These are phyloP conservation scores for Microtus oregoni DNA, from an alignment of 2,113 vertebrate species.

Conservation along the genomic window DNA sequence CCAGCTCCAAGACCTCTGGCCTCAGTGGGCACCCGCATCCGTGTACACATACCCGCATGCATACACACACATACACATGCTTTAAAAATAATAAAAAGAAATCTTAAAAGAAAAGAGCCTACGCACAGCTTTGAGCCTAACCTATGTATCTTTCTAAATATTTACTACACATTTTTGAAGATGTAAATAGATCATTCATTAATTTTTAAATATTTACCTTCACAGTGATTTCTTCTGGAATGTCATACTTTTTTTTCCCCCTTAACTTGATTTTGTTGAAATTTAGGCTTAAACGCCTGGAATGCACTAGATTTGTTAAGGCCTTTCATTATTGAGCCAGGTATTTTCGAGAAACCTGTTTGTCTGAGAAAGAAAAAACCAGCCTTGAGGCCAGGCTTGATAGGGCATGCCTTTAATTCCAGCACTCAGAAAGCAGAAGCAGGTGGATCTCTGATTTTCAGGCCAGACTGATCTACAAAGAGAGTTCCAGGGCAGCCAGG, in stretches of 20 bases:
- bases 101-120: neutral
- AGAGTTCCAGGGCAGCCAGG: neutral
- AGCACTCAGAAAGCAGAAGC: neutral
- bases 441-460: neutral
- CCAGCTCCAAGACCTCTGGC: neutral
- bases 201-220: slow-evolving; percentile 85
- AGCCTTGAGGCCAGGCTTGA: neutral
- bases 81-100: neutral
- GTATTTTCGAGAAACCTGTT: slow-evolving; percentile 44
- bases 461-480: neutral
- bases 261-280: slow-evolving; percentile 79
- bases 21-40: neutral
- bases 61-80: neutral
- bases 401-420: neutral
- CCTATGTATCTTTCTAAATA: slow-evolving; percentile 23
- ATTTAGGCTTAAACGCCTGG: slow-evolving; percentile 75
- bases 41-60: no score
- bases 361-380: neutral
- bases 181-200: slow-evolving; percentile 7
- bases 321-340: slow-evolving; percentile 55
- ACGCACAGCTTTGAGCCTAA: neutral
- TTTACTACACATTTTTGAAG: slow-evolving; percentile 45
- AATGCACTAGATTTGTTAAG: slow-evolving; percentile 60
- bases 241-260: slow-evolving; percentile 63
- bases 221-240: slow-evolving; percentile 75